Evolutionary conservation across 1,140 invertebrate species (phyloP).

Genomic region (Apis florea): DNA sequence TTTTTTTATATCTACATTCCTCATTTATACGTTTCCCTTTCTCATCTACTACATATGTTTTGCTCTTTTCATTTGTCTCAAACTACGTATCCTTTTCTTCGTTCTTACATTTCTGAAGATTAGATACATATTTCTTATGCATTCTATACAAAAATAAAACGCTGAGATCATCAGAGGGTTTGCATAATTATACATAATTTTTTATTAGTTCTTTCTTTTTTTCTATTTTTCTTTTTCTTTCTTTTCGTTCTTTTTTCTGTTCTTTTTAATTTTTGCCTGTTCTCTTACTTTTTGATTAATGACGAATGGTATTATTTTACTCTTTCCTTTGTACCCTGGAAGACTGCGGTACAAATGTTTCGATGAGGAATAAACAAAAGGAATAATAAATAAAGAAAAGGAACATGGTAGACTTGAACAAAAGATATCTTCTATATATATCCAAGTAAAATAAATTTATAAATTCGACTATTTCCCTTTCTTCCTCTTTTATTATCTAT

Average conservation of each 20-base stretch:
- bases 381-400: slow-evolving; percentile 17
- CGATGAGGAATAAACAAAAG: slow-evolving; percentile 11
- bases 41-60: slow-evolving; percentile 37
- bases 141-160: slow-evolving; percentile 79
- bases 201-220: slow-evolving; percentile 42
- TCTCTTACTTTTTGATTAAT: slow-evolving; percentile 60
- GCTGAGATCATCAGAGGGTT: slow-evolving; percentile 73
- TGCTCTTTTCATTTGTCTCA: slow-evolving; percentile 4
- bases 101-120: slow-evolving; percentile 59
- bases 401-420: not conserved
- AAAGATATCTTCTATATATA: slow-evolving; percentile 10
- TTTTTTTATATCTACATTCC: slow-evolving; percentile 58
- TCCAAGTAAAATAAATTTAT: slow-evolving; percentile 1
- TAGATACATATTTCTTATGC: slow-evolving; percentile 64
- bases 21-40: slow-evolving; percentile 40
- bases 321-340: slow-evolving; percentile 65
- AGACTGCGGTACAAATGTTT: slow-evolving; percentile 66
- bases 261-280: slow-evolving; percentile 30
- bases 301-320: slow-evolving; percentile 50
- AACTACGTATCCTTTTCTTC: slow-evolving; percentile 26
- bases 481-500: slow-evolving; percentile 34
- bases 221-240: not conserved
- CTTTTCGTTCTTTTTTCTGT: not conserved
- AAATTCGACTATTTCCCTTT: slow-evolving; percentile 26
- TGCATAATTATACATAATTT: slow-evolving; percentile 69